These are phyloP conservation scores for Armadillidium nasatum DNA, from an alignment of 1,140 invertebrate species.

Conservation along the genomic window DNA sequence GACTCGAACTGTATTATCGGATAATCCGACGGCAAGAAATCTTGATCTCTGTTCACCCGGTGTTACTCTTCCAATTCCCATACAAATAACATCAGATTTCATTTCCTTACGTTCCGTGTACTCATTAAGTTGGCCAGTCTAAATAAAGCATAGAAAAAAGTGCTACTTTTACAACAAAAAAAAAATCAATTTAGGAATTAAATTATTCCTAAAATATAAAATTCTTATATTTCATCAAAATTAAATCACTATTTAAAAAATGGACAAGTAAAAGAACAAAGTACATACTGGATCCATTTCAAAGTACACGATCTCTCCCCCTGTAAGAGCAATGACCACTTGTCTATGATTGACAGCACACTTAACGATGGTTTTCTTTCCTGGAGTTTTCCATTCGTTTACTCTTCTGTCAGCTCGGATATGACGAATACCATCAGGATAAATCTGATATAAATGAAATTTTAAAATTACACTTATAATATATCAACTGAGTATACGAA, in stretches of 20 bases:
- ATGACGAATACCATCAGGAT: constrained; percentile 97
- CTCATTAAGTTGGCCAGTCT: constrained; percentile 96
- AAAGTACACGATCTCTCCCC: constrained; percentile 98
- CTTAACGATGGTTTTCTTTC: constrained; percentile 93
- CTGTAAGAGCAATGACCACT: constrained; percentile 94
- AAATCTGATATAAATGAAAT: constrained; percentile 59
- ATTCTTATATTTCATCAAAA: constrained; percentile 21
- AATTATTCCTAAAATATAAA: too few species aligned
- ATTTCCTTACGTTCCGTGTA: constrained; percentile 96
- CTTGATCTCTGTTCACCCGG: constrained; percentile 89
- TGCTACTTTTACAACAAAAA: too few species aligned
- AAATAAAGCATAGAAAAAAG: constrained; percentile 1
- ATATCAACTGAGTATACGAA: too few species aligned
- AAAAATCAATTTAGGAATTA: too few species aligned
- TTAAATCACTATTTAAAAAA: too few species aligned
- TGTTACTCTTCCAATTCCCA: constrained; percentile 94
- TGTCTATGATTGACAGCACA: constrained; percentile 98
- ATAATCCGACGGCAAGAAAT: constrained; percentile 93
- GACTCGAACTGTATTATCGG: constrained; percentile 95
- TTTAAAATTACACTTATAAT: too few species aligned
- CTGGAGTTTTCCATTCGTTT: constrained; percentile 98
- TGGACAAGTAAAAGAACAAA: constrained; percentile 21
- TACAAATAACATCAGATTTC: constrained; percentile 94
- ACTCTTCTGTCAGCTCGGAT: constrained; percentile 95
- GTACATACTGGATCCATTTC: constrained; percentile 95